Evolutionary conservation across 1,140 invertebrate species (phyloP).

Genomic region (Spodoptera litura): DNA sequence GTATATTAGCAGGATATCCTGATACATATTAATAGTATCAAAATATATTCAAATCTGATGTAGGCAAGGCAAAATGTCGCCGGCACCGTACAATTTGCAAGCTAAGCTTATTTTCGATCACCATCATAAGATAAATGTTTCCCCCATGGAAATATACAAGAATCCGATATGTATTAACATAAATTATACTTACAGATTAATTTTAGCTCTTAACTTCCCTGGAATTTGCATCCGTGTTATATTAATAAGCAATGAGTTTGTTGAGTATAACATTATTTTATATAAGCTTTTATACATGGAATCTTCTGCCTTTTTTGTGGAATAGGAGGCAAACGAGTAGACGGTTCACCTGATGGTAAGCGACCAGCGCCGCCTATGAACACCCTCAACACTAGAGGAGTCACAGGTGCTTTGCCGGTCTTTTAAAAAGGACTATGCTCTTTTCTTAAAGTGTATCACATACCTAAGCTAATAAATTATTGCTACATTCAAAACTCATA

Average conservation of each 20-base stretch:
- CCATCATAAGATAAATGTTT: constrained; percentile 72
- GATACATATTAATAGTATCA: constrained; percentile 35
- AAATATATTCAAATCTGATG: constrained; percentile 69
- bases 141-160: constrained; percentile 67
- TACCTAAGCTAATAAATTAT: no score
- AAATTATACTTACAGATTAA: constrained; percentile 80
- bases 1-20: background rate
- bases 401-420: no score
- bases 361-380: no score
- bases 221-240: constrained; percentile 59
- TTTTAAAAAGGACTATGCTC: no score
- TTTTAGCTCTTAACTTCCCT: constrained; percentile 58
- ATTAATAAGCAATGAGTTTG: constrained; percentile 60
- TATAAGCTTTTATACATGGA: background rate
- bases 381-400: no score
- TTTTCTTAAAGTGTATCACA: no score
- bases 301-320: no score
- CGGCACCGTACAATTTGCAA: constrained; percentile 60
- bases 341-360: no score
- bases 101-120: constrained; percentile 67
- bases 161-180: constrained; percentile 73
- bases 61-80: constrained; percentile 50
- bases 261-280: constrained; percentile 22
- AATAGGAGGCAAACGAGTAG: no score
- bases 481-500: no score